Conservation (phyloP, 1,140 invertebrate genomes). For the Temnothorax longispinosus region DNA sequence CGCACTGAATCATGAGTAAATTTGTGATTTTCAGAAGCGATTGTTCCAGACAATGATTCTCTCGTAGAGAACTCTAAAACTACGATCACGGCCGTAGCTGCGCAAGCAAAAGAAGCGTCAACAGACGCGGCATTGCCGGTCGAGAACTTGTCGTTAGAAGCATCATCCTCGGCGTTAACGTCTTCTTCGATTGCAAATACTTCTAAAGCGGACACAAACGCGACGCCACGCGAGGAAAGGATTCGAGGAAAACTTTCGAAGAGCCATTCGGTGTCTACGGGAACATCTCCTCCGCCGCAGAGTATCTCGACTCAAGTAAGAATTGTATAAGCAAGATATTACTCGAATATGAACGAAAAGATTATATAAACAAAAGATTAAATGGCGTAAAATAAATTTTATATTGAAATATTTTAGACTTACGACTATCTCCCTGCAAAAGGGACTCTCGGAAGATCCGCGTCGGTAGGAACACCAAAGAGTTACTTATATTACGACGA, state of each 20-base stretch:
- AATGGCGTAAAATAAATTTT: not conserved
- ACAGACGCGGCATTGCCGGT: not conserved
- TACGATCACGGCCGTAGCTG: not conserved
- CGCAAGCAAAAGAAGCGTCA: not conserved
- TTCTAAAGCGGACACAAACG: slow-evolving; percentile 6
- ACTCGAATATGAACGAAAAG: not conserved
- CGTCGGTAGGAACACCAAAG: slow-evolving; percentile 77
- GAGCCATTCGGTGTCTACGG: slow-evolving; percentile 81
- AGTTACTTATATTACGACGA: slow-evolving; percentile 79
- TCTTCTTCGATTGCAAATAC: not conserved
- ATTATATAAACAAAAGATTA: not conserved
- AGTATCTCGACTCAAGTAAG: slow-evolving; percentile 94
- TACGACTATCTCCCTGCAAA: slow-evolving; percentile 77
- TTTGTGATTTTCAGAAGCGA: slow-evolving; percentile 64
- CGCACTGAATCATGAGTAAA: not conserved
- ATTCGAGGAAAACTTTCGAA: slow-evolving; percentile 58
- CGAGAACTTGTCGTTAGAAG: not conserved
- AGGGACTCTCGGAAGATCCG: slow-evolving; percentile 69
- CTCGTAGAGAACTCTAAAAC: not conserved
- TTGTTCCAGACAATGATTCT: slow-evolving; percentile 40
- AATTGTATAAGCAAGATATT: not conserved
- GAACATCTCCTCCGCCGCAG: slow-evolving; percentile 94
- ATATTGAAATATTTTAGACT: slow-evolving; percentile 75
- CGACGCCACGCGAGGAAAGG: not conserved
- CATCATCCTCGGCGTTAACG: not conserved